A percentile compares a stretch with the other conserved stretches of the same genome.
Conservation (phyloP, 2,113 vertebrate species). For the Astur gentilis region DNA sequence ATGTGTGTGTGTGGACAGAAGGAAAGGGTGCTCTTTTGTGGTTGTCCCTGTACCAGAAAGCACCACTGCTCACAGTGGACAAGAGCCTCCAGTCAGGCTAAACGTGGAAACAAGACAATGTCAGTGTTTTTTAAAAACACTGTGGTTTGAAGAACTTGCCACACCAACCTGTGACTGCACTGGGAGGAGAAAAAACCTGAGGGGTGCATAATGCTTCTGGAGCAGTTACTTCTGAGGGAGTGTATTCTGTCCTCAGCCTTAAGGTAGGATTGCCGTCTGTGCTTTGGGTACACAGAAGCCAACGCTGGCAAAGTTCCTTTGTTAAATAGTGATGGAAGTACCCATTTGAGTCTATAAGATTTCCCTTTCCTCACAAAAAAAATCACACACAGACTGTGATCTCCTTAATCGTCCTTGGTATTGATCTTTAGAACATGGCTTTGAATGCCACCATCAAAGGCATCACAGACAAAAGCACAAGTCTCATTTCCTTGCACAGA, state of each 20-base stretch:
- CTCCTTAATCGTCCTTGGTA: neutral
- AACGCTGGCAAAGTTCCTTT: neutral
- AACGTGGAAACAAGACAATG: neutral
- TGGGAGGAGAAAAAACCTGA: neutral
- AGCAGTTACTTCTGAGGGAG: neutral
- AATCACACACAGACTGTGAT: neutral
- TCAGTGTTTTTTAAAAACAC: neutral
- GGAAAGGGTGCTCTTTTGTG: neutral
- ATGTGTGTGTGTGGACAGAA: neutral
- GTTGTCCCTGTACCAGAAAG: neutral
- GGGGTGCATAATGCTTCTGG: neutral
- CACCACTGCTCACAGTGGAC: neutral
- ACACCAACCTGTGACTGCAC: neutral
- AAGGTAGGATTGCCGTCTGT: neutral
- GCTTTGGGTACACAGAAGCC: neutral
- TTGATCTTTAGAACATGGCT: neutral
- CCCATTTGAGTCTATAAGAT: neutral
- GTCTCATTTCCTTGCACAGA: neutral
- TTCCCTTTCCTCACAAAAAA: neutral
- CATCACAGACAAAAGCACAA: neutral
- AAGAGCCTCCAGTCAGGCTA: neutral
- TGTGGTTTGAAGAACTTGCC: neutral
- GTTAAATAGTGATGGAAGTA: neutral
- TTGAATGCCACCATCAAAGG: neutral
- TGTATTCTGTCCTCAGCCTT: neutral